Percentiles rank a stretch among this genome's conserved stretches.
Evolutionary conservation across 2,888 invertebrate genomes (phyloP).

Genomic region (Chymomyza fuscimana): DNA sequence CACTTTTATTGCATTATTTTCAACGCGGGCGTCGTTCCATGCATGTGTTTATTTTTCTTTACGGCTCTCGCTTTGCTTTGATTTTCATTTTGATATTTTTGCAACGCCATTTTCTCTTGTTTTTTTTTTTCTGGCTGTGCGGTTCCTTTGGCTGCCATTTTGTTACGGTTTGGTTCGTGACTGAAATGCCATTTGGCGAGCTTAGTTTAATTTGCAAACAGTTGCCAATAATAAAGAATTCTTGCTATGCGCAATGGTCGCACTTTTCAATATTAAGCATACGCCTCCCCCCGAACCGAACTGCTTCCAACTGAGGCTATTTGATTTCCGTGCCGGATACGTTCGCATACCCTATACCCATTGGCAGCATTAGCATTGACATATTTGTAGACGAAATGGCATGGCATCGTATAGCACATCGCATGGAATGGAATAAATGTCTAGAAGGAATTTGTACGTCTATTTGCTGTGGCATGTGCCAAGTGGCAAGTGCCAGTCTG

Average conservation of each 20-base stretch:
- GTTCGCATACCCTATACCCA: neutral
- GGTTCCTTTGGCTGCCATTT: constrained; percentile 22
- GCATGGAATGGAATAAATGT: constrained; percentile 37
- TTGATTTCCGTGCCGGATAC: neutral
- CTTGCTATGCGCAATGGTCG: constrained; percentile 15
- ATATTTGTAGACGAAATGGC: neutral
- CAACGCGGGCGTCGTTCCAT: constrained; percentile 39
- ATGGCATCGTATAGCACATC: constrained; percentile 23
- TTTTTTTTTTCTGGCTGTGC: constrained; percentile 32
- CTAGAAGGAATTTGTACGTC: constrained; percentile 49
- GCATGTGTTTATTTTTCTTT: constrained; percentile 56
- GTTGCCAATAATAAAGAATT: constrained; percentile 46
- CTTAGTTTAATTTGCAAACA: constrained; percentile 73
- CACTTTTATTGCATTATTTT: constrained; percentile 72
- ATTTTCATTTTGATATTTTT: neutral
- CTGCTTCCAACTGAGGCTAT: neutral
- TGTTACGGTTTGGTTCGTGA: constrained; percentile 53
- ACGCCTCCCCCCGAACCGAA: constrained; percentile 24
- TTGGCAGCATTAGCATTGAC: constrained; percentile 4
- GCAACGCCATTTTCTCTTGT: neutral
- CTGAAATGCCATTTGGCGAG: constrained; percentile 65
- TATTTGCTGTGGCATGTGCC: constrained; percentile 45
- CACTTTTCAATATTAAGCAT: constrained; percentile 58
- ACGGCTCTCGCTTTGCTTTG: constrained; percentile 3
- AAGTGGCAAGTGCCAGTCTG: neutral